Conservation (phyloP, 2,113 vertebrate species). For the Elaphurus davidianus region DNA sequence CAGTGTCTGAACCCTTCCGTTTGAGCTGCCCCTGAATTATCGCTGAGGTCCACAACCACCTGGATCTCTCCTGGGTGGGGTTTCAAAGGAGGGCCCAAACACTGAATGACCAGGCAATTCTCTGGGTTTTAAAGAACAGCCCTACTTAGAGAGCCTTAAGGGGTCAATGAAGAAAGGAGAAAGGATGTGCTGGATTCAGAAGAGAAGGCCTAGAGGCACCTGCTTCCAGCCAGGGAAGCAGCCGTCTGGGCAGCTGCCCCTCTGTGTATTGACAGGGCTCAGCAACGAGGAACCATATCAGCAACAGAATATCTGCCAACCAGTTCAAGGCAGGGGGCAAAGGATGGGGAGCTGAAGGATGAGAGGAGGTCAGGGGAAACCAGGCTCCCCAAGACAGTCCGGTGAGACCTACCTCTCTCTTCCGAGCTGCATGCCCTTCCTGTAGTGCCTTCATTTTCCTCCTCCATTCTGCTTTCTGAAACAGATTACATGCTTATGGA, state of each 20-base stretch:
- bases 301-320: background rate
- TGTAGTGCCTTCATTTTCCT: constrained; percentile 74
- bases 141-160: background rate
- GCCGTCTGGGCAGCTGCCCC: too few relatives aligned
- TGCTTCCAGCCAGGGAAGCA: background rate
- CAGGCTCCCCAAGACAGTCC: background rate
- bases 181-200: background rate
- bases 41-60: background rate
- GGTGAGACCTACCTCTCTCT: constrained; percentile 57
- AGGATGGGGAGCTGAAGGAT: too few relatives aligned
- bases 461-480: constrained; percentile 78
- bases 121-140: background rate
- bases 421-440: constrained; percentile 61
- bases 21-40: background rate
- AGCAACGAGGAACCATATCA: background rate
- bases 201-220: background rate
- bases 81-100: background rate
- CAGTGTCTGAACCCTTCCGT: background rate
- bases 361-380: background rate
- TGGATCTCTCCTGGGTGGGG: background rate
- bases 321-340: background rate
- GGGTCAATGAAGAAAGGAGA: background rate
- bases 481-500: constrained; percentile 12
- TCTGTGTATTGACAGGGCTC: background rate
- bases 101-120: background rate